These are phyloP conservation scores for Pogoniulus pusillus DNA, from an alignment of 2,797 vertebrate species.

Conservation along the genomic window DNA sequence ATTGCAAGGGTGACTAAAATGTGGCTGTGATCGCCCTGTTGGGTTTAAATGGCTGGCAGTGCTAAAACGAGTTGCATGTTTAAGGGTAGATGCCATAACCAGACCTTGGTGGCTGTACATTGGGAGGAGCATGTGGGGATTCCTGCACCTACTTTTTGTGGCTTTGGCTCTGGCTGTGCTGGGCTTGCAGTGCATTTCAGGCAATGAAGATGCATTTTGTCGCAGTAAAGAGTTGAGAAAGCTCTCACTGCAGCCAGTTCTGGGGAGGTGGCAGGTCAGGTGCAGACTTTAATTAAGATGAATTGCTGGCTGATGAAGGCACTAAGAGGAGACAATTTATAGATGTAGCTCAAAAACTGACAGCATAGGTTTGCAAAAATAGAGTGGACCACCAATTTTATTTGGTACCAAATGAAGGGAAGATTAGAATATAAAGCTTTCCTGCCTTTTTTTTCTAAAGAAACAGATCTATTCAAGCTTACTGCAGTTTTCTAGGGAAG, in stretches of 20 bases:
- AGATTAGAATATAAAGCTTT: not conserved
- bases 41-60: constrained; percentile 45
- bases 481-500: not conserved
- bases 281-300: constrained; percentile 22
- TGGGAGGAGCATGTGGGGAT: not conserved
- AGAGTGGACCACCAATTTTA: not conserved
- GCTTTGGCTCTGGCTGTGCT: not conserved
- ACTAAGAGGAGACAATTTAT: not conserved
- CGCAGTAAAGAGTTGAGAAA: not conserved
- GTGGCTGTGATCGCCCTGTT: constrained; percentile 45
- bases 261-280: constrained; percentile 16
- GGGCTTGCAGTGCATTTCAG: not conserved
- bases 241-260: not conserved
- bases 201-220: not conserved
- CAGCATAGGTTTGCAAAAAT: not conserved
- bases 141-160: not conserved
- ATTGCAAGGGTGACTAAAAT: constrained; percentile 36
- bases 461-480: not conserved
- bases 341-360: not conserved
- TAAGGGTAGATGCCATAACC: constrained; percentile 15
- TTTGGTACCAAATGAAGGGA: not conserved
- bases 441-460: not conserved
- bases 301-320: constrained; percentile 28
- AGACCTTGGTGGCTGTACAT: not conserved
- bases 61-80: not conserved